A percentile compares a stretch with the other conserved stretches of the same genome.
These are phyloP conservation scores for Enteromius paludinosus DNA, from an alignment of 2,797 vertebrate species.

Conservation along the genomic window DNA sequence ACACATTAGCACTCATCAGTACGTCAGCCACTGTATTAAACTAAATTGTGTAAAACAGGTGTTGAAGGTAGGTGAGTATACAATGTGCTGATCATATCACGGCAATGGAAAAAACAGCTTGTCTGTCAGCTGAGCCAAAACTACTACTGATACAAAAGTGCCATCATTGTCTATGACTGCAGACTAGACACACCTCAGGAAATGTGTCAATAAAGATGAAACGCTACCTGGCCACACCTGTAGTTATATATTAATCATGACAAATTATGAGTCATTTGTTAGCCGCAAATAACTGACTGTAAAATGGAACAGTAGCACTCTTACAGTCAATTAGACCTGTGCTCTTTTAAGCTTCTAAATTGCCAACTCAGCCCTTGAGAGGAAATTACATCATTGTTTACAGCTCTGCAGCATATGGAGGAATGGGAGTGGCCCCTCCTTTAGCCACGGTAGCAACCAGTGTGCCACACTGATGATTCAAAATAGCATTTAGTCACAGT, in stretches of 20 bases:
- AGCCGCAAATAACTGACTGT: neutral
- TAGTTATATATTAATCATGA: constrained; percentile 8
- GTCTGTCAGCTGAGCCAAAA: neutral
- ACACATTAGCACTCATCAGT: neutral
- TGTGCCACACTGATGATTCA: constrained; percentile 49
- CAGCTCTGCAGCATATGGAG: constrained; percentile 62
- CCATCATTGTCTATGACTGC: constrained; percentile 1
- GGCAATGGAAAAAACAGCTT: neutral
- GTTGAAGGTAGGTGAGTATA: neutral
- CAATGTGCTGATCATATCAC: neutral
- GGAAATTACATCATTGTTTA: constrained; percentile 71
- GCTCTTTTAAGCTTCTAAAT: constrained; percentile 52
- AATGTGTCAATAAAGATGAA: constrained; percentile 11
- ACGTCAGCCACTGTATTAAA: constrained; percentile 20
- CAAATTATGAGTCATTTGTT: constrained; percentile 21
- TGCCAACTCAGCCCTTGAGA: constrained; percentile 69
- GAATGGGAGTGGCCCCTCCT: constrained; percentile 53
- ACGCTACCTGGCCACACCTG: neutral
- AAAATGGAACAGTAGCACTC: constrained; percentile 30
- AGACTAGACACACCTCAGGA: constrained; percentile 32
- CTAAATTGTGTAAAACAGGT: constrained; percentile 26
- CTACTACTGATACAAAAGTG: neutral
- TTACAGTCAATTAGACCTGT: constrained; percentile 39
- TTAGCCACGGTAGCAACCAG: constrained; percentile 48
- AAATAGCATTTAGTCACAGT: constrained; percentile 48